Conservation (phyloP, 1,140 invertebrate genomes). For the Plutomurus gul region DNA sequence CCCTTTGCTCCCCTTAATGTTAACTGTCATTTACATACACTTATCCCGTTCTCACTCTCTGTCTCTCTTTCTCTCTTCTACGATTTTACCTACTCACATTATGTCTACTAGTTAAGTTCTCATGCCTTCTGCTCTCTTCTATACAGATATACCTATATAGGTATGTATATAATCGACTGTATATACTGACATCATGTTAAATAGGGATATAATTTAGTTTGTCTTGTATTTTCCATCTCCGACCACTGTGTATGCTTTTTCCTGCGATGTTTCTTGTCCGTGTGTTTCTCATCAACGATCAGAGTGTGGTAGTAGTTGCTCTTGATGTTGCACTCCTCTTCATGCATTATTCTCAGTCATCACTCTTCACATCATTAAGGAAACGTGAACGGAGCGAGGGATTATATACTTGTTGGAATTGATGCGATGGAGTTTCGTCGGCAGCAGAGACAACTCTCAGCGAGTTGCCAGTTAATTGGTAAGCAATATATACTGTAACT, state of each 20-base stretch:
- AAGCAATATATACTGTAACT: too few relatives aligned
- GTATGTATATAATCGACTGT: neutral
- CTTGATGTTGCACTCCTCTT: constrained; percentile 1
- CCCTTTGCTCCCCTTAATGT: constrained; percentile 25
- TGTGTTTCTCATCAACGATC: neutral
- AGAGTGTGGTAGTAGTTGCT: too few relatives aligned
- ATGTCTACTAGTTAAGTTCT: neutral
- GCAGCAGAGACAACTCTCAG: neutral
- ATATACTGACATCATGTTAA: neutral
- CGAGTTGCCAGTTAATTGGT: too few relatives aligned
- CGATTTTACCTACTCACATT: constrained; percentile 3
- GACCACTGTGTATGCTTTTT: neutral
- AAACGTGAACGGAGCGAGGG: constrained; percentile 4
- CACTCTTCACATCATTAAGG: constrained; percentile 26
- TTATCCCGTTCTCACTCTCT: neutral
- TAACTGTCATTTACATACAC: constrained; percentile 14
- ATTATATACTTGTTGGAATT: constrained; percentile 8
- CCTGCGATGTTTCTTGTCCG: neutral
- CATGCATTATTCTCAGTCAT: constrained; percentile 23
- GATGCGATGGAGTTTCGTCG: neutral
- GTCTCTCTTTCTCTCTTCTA: neutral
- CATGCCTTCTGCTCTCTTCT: neutral
- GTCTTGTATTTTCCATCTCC: neutral
- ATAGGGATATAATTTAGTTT: too few relatives aligned
- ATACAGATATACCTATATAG: neutral